phyloP scores from a whole-genome alignment of 2,113 vertebrate species.

The Xenus cinereus region DNA sequence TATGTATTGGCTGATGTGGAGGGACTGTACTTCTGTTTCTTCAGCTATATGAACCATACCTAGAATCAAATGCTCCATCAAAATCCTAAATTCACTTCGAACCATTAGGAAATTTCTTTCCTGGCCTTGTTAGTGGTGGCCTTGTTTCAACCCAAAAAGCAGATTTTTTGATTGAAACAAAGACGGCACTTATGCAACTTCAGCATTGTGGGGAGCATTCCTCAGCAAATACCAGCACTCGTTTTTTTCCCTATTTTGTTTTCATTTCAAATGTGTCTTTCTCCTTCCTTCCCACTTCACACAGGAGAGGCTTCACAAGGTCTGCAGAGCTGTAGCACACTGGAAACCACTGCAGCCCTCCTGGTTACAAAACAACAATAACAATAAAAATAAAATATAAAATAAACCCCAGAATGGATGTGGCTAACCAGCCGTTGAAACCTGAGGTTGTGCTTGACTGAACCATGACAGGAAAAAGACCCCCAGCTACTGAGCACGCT shows the following conservation, averaged over 20 bases:
- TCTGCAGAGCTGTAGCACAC: not conserved
- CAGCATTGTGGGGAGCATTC: constrained; percentile 67
- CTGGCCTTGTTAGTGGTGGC: constrained; percentile 65
- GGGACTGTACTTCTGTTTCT: constrained; percentile 45
- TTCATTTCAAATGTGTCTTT: constrained; percentile 3
- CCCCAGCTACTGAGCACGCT: not conserved
- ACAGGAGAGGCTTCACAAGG: not conserved
- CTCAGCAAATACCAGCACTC: constrained; percentile 5
- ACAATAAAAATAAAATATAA: constrained; percentile 29
- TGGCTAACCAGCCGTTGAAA: constrained; percentile 64
- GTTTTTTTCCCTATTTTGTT: not conserved
- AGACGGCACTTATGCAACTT: constrained; percentile 54
- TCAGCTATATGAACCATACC: constrained; percentile 33
- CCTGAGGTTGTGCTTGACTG: constrained; percentile 27
- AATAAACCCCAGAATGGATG: constrained; percentile 35
- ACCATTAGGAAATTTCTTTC: constrained; percentile 54
- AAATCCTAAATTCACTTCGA: constrained; percentile 27
- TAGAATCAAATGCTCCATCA: constrained; percentile 49
- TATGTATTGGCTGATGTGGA: constrained; percentile 1
- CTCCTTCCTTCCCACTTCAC: not conserved
- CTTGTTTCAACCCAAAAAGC: constrained; percentile 61
- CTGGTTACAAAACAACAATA: constrained; percentile 26
- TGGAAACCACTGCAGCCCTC: constrained; percentile 26
- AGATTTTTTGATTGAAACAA: constrained; percentile 59
- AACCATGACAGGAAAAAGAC: constrained; percentile 18